These are phyloP conservation scores for Lagocephalus sceleratus DNA, from an alignment of 2,797 vertebrate genomes.

Conservation along the genomic window DNA sequence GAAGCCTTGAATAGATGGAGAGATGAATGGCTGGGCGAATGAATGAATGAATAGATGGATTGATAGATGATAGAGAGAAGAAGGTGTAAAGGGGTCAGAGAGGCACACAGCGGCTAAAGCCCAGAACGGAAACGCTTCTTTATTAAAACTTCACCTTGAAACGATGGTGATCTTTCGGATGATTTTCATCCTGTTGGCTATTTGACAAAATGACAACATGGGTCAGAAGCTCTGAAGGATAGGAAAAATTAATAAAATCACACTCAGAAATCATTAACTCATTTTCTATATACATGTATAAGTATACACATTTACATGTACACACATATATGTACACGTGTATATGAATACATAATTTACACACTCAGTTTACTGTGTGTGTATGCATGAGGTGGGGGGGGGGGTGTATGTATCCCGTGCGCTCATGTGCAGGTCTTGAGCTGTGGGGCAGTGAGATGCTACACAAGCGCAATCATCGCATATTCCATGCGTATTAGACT, in stretches of 20 bases:
- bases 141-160: not conserved
- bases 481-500: constrained; percentile 13
- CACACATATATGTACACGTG: too few relatives aligned
- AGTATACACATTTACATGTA: too few relatives aligned
- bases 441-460: constrained; percentile 9
- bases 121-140: constrained; percentile 19
- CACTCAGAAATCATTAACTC: too few relatives aligned
- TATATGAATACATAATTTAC: too few relatives aligned
- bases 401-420: not conserved
- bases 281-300: too few relatives aligned
- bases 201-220: too few relatives aligned
- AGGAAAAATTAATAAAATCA: too few relatives aligned
- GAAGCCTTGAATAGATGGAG: constrained; percentile 53
- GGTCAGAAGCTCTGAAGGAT: not conserved
- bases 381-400: too few relatives aligned
- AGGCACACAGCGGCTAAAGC: constrained; percentile 54
- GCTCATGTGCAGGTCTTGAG: not conserved
- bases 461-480: constrained; percentile 6
- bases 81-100: constrained; percentile 71
- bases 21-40: constrained; percentile 58
- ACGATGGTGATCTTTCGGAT: not conserved
- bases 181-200: too few relatives aligned
- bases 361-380: too few relatives aligned
- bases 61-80: constrained; percentile 48
- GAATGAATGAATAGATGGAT: constrained; percentile 47